Percentiles rank a stretch among this genome's conserved stretches.
These are phyloP conservation scores for Boloria euphrosyne DNA, from an alignment of 2,888 invertebrate genomes.

Conservation along the genomic window DNA sequence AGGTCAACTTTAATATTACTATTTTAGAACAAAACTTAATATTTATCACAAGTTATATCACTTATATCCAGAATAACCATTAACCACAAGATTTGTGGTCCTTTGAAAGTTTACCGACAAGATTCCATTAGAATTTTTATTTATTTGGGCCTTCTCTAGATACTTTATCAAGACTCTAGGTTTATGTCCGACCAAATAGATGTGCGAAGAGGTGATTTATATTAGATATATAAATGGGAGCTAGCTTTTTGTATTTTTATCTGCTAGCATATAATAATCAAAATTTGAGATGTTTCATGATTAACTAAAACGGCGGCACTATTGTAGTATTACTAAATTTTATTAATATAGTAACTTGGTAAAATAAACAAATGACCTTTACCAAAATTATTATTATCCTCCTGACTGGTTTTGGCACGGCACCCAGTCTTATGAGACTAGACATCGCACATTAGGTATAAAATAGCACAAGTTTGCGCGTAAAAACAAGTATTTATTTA, in stretches of 20 bases:
- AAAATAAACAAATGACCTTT: neutral
- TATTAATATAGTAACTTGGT: too few relatives aligned
- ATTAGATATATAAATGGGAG: neutral
- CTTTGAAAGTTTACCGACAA: slow-evolving; percentile 19
- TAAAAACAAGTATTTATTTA: too few relatives aligned
- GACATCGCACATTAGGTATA: too few relatives aligned
- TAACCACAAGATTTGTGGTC: slow-evolving; percentile 23
- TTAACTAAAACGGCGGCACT: too few relatives aligned
- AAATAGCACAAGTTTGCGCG: too few relatives aligned
- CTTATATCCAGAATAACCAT: neutral
- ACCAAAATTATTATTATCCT: neutral
- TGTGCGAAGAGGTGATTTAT: slow-evolving; percentile 5
- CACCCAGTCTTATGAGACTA: too few relatives aligned
- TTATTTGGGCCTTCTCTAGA: slow-evolving; percentile 18
- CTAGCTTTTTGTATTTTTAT: slow-evolving; percentile 4
- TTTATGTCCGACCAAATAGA: slow-evolving; percentile 17
- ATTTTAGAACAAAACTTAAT: neutral
- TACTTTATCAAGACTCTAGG: slow-evolving; percentile 22
- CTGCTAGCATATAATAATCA: too few relatives aligned
- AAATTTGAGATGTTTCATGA: too few relatives aligned
- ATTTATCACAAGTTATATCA: slow-evolving; percentile 9
- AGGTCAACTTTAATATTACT: too few relatives aligned
- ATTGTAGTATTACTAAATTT: too few relatives aligned
- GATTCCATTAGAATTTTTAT: slow-evolving; percentile 28
- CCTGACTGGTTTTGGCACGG: too few relatives aligned